Evolutionary conservation across 2,797 vertebrate genomes (phyloP).

Genomic region (Rhincodon typus): DNA sequence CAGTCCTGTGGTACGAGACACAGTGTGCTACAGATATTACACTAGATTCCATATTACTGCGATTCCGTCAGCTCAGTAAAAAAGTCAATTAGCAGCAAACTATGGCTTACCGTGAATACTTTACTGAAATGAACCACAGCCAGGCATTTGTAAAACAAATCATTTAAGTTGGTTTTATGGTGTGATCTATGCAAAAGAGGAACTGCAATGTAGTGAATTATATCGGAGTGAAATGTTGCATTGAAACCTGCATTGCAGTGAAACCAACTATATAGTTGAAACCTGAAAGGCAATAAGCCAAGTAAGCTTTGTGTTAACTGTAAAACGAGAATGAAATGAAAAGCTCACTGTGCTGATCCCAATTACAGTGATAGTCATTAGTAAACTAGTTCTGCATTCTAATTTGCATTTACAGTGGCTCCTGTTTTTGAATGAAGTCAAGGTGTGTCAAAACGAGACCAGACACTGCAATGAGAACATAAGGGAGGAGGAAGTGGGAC

Average conservation of each 20-base stretch:
- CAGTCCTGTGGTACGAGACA: neutral
- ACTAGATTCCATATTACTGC: neutral
- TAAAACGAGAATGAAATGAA: neutral
- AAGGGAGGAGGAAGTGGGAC: neutral
- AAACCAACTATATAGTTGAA: neutral
- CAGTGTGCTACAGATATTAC: neutral
- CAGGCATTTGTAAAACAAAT: neutral
- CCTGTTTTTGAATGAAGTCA: neutral
- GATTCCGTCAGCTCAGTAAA: neutral
- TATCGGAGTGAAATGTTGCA: neutral
- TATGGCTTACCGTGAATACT: neutral
- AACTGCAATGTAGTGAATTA: neutral
- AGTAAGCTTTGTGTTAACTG: neutral
- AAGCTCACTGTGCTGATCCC: neutral
- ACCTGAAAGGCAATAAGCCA: neutral
- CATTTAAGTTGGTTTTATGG: neutral
- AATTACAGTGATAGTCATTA: neutral
- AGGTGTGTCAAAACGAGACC: neutral
- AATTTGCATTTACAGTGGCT: neutral
- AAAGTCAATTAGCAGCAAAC: neutral
- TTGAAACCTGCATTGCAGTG: neutral
- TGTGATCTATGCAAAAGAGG: neutral
- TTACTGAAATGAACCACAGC: neutral
- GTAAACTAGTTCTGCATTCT: neutral
- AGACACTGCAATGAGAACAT: neutral